phyloP scores from a whole-genome alignment of 2,888 invertebrate species.

The Hymenopus coronatus region DNA sequence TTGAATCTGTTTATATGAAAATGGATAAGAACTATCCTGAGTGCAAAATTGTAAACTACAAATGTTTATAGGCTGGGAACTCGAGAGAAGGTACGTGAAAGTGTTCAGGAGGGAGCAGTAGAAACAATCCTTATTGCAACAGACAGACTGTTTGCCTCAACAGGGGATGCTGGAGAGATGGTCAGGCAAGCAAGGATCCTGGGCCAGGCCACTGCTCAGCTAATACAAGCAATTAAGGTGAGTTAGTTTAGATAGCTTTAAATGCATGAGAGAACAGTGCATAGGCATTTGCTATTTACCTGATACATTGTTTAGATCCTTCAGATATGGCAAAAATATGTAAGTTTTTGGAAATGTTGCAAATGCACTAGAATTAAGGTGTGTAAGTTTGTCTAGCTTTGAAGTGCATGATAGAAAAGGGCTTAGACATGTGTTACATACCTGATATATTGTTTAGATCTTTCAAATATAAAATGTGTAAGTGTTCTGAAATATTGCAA shows the following conservation, averaged over 20 bases:
- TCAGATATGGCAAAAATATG: no score
- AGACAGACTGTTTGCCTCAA: slow-evolving; percentile 79
- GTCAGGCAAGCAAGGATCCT: slow-evolving; percentile 86
- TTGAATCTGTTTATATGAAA: no score
- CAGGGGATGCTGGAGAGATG: slow-evolving; percentile 91
- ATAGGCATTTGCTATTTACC: no score
- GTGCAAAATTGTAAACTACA: background rate
- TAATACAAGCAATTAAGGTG: slow-evolving; percentile 90
- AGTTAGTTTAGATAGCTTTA: background rate
- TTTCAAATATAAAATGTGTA: no score
- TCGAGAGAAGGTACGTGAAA: slow-evolving; percentile 59
- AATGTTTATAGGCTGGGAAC: slow-evolving; percentile 28
- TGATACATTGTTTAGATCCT: no score
- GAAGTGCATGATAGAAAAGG: no score
- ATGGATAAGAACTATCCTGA: background rate
- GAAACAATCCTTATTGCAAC: slow-evolving; percentile 88
- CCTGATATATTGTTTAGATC: no score
- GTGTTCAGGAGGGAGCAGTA: slow-evolving; percentile 77
- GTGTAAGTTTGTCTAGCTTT: background rate
- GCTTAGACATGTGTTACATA: no score
- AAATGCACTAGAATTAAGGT: slow-evolving; percentile 54
- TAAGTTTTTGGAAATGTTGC: no score
- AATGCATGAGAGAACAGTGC: no score
- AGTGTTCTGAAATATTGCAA: no score
- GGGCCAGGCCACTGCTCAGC: slow-evolving; percentile 90